Percentiles rank a stretch among this genome's conserved stretches.
Evolutionary conservation across 92 coral and sea anemone species (phyloP).

Genomic region (Umimayanthus kanabou): DNA sequence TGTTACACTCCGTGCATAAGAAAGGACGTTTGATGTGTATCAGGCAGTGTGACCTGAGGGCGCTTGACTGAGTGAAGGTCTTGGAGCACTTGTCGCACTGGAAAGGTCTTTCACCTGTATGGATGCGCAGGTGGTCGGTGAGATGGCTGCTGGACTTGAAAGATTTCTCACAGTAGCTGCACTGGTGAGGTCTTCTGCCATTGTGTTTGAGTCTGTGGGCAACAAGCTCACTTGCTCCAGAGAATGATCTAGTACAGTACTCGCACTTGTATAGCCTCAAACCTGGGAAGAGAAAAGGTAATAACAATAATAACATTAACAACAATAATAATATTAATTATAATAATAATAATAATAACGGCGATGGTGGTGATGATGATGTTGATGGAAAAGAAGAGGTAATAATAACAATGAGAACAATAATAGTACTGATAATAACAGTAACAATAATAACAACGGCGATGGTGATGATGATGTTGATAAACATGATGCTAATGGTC

Average conservation of each 20-base stretch:
- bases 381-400: no score
- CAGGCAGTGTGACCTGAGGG: constrained; percentile 11
- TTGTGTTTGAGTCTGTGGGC: constrained; percentile 8
- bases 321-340: no score
- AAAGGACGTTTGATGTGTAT: constrained; percentile 30
- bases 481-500: no score
- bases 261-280: constrained; percentile 3
- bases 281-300: neutral
- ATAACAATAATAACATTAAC: neutral
- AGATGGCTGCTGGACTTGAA: constrained; percentile 38
- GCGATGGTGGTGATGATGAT: neutral
- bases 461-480: no score
- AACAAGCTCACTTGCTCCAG: neutral
- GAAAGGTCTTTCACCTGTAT: constrained; percentile 39
- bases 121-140: constrained; percentile 33
- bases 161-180: constrained; percentile 33
- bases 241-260: constrained; percentile 10
- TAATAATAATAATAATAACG: neutral
- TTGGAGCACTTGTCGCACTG: constrained; percentile 18
- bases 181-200: constrained; percentile 22
- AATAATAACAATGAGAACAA: no score
- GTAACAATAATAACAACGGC: no score
- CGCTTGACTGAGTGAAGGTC: constrained; percentile 33
- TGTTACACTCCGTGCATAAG: constrained; percentile 32
- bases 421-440: no score